phyloP scores from a whole-genome alignment of 2,797 vertebrate species.

The Crax fasciolata region DNA sequence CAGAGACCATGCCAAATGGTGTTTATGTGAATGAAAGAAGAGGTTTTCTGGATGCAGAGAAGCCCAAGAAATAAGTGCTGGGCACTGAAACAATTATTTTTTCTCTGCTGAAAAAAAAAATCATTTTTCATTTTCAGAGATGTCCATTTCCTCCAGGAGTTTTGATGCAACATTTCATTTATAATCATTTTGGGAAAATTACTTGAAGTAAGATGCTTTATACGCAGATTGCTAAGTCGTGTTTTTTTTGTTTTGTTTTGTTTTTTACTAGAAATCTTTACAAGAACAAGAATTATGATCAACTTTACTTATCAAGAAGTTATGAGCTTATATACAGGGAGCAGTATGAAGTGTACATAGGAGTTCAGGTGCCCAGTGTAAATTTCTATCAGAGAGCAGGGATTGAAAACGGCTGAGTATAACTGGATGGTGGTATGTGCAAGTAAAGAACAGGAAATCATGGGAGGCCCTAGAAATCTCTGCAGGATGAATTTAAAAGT shows the following conservation, averaged over 20 bases:
- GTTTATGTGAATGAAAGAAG: background rate
- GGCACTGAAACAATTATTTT: background rate
- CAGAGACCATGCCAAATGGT: background rate
- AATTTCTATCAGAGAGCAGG: background rate
- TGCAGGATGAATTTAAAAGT: background rate
- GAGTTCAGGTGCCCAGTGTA: background rate
- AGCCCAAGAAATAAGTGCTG: background rate
- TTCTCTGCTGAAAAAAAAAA: background rate
- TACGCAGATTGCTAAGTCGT: background rate
- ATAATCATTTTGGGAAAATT: background rate
- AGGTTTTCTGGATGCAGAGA: background rate
- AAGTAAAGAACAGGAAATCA: background rate
- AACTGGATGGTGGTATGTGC: background rate
- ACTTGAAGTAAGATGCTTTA: background rate
- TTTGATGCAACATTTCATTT: background rate
- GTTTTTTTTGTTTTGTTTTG: background rate
- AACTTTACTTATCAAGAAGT: background rate
- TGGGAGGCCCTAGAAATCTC: background rate
- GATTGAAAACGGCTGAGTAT: background rate
- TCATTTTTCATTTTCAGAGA: background rate
- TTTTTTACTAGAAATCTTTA: background rate
- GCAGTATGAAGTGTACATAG: background rate
- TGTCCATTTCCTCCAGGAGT: background rate
- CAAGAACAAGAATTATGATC: background rate
- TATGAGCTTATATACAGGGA: background rate